Percentiles rank a stretch among this genome's conserved stretches.
These are phyloP conservation scores for Agrypnia vestita DNA, from an alignment of 1,140 invertebrate genomes.

Conservation along the genomic window DNA sequence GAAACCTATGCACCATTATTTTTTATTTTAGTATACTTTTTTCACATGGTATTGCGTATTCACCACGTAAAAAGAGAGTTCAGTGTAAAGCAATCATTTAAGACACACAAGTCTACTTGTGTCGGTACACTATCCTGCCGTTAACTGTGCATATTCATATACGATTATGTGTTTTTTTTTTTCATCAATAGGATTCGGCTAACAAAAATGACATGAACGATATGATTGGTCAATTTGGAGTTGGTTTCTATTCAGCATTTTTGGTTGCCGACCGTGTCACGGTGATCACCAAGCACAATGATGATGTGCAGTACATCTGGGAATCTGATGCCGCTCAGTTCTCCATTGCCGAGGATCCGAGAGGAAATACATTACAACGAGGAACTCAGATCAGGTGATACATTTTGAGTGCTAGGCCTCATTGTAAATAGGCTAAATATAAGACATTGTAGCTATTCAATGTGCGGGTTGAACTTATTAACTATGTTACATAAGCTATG, in stretches of 20 bases:
- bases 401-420: no score
- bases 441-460: no score
- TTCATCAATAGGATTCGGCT: constrained; percentile 47
- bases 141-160: not conserved
- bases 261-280: constrained; percentile 92
- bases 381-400: constrained; percentile 82
- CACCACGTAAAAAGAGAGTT: no score
- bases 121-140: no score
- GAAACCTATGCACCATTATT: no score
- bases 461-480: no score
- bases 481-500: no score
- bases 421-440: no score
- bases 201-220: constrained; percentile 81
- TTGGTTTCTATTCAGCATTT: constrained; percentile 98
- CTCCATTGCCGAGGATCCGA: constrained; percentile 93
- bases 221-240: constrained; percentile 97
- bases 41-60: no score
- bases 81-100: no score
- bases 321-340: constrained; percentile 95
- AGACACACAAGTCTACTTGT: no score
- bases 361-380: constrained; percentile 91
- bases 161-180: not conserved
- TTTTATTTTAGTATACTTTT: no score
- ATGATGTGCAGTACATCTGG: constrained; percentile 98
- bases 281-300: constrained; percentile 96